These are phyloP conservation scores for Zaprionus nigranus DNA, from an alignment of 1,140 invertebrate species.

Conservation along the genomic window DNA sequence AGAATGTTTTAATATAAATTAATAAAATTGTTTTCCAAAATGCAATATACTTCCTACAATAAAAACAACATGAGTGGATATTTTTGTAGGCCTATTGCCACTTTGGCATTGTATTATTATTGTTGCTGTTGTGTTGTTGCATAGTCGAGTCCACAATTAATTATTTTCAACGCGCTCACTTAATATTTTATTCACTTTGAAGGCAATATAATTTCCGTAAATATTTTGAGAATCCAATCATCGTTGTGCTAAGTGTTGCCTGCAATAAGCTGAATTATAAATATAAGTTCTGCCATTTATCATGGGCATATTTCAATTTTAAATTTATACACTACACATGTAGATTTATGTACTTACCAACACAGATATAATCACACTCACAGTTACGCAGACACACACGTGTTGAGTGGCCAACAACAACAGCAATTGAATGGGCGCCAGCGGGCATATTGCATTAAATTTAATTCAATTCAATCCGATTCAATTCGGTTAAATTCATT, in stretches of 20 bases:
- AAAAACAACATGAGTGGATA: background rate
- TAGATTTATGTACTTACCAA: conserved; percentile 50
- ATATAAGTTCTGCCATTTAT: conserved; percentile 46
- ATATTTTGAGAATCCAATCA: conserved; percentile 63
- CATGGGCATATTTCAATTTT: conserved; percentile 43
- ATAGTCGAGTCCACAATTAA: conserved; percentile 23
- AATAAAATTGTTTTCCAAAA: background rate
- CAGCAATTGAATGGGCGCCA: conserved; percentile 7
- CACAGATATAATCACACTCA: background rate
- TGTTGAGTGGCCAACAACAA: conserved; percentile 5
- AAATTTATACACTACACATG: conserved; percentile 44
- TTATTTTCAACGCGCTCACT: conserved; percentile 25
- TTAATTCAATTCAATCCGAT: conserved; percentile 42
- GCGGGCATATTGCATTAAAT: conserved; percentile 51
- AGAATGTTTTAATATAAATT: background rate
- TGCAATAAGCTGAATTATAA: conserved; percentile 35
- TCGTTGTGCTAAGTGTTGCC: conserved; percentile 40
- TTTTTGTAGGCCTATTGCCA: background rate
- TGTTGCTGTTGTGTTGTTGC: background rate
- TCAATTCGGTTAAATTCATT: conserved; percentile 6
- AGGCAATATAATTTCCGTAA: conserved; percentile 54
- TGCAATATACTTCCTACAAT: background rate
- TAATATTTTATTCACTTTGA: conserved; percentile 47
- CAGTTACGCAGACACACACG: background rate
- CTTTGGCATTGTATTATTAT: background rate